Evolutionary conservation across 1,140 invertebrate species (phyloP), one percentile per base, ranked within the genome.

Genomic region (Leptinotarsa defecta): DNA sequence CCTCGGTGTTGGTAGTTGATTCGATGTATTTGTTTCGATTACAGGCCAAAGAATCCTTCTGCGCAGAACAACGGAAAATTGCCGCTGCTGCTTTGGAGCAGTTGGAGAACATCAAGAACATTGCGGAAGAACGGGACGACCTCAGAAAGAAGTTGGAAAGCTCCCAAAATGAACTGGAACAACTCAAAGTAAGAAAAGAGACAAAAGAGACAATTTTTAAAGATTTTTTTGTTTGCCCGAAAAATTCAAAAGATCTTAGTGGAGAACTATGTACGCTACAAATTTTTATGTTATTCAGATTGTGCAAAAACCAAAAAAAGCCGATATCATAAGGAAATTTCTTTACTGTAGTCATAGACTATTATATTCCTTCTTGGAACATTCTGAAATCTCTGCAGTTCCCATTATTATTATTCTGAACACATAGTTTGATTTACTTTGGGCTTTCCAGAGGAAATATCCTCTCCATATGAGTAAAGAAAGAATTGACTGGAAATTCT

Each of bases 91-190:
- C 83, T 13, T 72, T 83, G 48, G 76, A 79, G 52, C 78, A 83
- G 69, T 73, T 83, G 52, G 81, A 83, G 52, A 78, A 79, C 43
- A 76, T 82, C 19, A 78, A 82, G 74, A 74, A 77, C 48, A 77
- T 82, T 34, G 76, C 80, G 2, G 76, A 82, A 57, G 80, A 79
- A 75, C 70, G 79, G 22, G 81, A 83, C 27, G 72, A 76, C 68
- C 71, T 79, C 11, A 74, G 71, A 27, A 72, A 68, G 69, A 76
- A 78, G 74, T 73, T 81, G n/a, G 71, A 79, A 67, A 67, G 62
- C 65, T 81, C 79, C 0, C 79, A 77, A 27, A 52, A 77, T 71
- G 78, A 81, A 76, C 48, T 82, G 4, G 72, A 72, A 34, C 24
- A 77, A 67, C 74, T 80, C 13, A 74, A 75, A 64, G 80, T 81